Percentiles rank a stretch among this genome's conserved stretches.
phyloP scores from a whole-genome alignment of 2,888 invertebrate genomes.

The Euzophera pinguis region DNA sequence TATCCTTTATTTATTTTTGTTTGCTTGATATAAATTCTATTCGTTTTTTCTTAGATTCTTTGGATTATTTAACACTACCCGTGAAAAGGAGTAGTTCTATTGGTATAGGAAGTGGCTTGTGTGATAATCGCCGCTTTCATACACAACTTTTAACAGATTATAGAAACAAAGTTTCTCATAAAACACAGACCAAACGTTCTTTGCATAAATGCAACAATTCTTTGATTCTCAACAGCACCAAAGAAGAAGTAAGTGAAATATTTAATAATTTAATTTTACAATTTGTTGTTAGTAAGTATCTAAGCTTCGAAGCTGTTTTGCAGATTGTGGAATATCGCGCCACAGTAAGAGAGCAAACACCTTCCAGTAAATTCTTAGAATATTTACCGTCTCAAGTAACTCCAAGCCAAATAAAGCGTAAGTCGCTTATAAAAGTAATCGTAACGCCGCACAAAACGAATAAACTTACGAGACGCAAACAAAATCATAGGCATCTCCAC shows the following conservation, averaged over 20 bases:
- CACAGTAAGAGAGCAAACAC: slow-evolving; percentile 27
- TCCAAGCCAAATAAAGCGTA: slow-evolving; percentile 20
- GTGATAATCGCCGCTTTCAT: background rate
- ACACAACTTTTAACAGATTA: slow-evolving; percentile 20
- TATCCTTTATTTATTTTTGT: slow-evolving; percentile 18
- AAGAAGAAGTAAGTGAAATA: slow-evolving; percentile 36
- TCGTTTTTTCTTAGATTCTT: slow-evolving; percentile 51
- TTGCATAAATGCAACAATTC: slow-evolving; percentile 21
- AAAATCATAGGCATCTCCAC: slow-evolving; percentile 31
- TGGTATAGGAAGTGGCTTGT: slow-evolving; percentile 10
- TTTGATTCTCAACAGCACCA: slow-evolving; percentile 38
- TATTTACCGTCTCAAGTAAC: slow-evolving; percentile 9
- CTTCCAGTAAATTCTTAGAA: slow-evolving; percentile 14
- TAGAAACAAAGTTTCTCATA: slow-evolving; percentile 22
- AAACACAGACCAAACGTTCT: slow-evolving; percentile 18
- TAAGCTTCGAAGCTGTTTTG: too few species aligned
- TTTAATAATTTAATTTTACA: too few species aligned
- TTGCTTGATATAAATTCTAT: slow-evolving; percentile 28
- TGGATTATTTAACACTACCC: slow-evolving; percentile 49
- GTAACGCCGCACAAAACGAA: slow-evolving; percentile 41
- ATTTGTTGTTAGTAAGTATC: too few species aligned
- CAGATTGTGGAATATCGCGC: slow-evolving; percentile 40
- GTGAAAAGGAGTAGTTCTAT: slow-evolving; percentile 32
- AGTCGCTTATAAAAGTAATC: slow-evolving; percentile 51
- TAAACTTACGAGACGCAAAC: slow-evolving; percentile 31